A percentile compares a stretch with the other conserved stretches of the same genome.
Conservation (phyloP, 2,888 invertebrate species). For the Limnephilus marmoratus region DNA sequence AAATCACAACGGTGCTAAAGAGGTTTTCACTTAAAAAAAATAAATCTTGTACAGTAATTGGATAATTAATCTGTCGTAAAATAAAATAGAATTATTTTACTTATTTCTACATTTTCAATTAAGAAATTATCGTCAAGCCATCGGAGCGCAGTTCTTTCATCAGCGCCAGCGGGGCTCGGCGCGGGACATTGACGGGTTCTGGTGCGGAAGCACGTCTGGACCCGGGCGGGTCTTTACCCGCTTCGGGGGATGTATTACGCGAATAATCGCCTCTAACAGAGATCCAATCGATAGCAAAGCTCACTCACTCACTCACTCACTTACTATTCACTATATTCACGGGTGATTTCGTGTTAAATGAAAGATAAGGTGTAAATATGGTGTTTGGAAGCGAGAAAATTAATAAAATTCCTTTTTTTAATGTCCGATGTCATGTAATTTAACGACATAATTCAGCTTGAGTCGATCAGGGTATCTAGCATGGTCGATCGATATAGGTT, state of each 20-base stretch:
- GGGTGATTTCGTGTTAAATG: neutral
- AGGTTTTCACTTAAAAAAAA: too few relatives aligned
- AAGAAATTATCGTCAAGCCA: neutral
- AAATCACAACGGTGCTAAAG: too few relatives aligned
- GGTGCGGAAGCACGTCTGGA: constrained; percentile 50
- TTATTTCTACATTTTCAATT: too few relatives aligned
- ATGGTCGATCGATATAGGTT: too few relatives aligned
- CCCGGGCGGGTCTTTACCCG: constrained; percentile 5
- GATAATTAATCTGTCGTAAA: too few relatives aligned
- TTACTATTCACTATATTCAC: neutral
- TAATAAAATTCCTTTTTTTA: neutral
- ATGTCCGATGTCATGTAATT: too few relatives aligned
- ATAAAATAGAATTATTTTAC: too few relatives aligned
- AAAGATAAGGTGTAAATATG: neutral
- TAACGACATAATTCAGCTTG: too few relatives aligned
- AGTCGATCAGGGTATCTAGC: too few relatives aligned
- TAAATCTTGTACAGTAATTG: too few relatives aligned
- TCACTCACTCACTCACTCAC: neutral
- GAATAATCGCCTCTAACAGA: constrained; percentile 9
- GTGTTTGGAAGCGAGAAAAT: neutral
- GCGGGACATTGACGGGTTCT: constrained; percentile 47
- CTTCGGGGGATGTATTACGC: constrained; percentile 30
- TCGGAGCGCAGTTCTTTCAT: neutral
- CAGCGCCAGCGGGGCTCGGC: neutral
- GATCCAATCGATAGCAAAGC: neutral